Evolutionary conservation across 1,140 invertebrate genomes (phyloP).

Genomic region (Drosophila bipectinata): DNA sequence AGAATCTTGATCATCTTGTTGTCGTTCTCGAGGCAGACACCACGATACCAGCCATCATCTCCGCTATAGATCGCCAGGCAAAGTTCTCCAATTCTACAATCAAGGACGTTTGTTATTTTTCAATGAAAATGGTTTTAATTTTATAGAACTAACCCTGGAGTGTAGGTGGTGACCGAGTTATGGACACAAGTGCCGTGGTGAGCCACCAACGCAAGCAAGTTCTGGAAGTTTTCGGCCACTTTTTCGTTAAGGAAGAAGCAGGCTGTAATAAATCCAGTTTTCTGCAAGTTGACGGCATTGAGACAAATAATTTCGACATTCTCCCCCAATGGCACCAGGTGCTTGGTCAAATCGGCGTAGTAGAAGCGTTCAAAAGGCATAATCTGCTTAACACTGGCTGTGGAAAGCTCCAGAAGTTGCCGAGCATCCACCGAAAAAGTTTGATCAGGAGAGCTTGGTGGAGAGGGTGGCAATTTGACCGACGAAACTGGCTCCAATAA

Average conservation of each 20-base stretch:
- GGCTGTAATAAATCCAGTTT: slow-evolving; percentile 40
- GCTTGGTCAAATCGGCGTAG: slow-evolving; percentile 23
- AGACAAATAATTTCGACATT: slow-evolving; percentile 18
- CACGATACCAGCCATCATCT: slow-evolving; percentile 59
- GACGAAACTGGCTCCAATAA: background rate
- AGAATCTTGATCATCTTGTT: slow-evolving; percentile 24
- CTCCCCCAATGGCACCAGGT: slow-evolving; percentile 30
- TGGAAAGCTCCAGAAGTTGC: background rate
- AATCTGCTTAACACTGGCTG: background rate
- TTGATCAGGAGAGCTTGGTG: slow-evolving; percentile 24
- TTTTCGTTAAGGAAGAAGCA: slow-evolving; percentile 26
- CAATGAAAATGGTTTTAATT: background rate
- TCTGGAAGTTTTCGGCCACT: slow-evolving; percentile 22
- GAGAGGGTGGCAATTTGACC: slow-evolving; percentile 38
- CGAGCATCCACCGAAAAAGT: background rate
- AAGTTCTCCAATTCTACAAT: slow-evolving; percentile 50
- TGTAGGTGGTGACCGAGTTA: slow-evolving; percentile 16
- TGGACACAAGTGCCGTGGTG: slow-evolving; percentile 1
- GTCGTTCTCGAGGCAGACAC: slow-evolving; percentile 32
- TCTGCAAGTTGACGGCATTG: background rate
- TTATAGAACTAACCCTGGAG: slow-evolving; percentile 29
- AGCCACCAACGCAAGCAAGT: slow-evolving; percentile 1
- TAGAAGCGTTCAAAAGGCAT: slow-evolving; percentile 24
- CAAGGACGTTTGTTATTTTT: background rate
- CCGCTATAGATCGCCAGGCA: slow-evolving; percentile 42